phyloP scores from a whole-genome alignment of 1,140 invertebrate species.

The Epicauta chinensis region DNA sequence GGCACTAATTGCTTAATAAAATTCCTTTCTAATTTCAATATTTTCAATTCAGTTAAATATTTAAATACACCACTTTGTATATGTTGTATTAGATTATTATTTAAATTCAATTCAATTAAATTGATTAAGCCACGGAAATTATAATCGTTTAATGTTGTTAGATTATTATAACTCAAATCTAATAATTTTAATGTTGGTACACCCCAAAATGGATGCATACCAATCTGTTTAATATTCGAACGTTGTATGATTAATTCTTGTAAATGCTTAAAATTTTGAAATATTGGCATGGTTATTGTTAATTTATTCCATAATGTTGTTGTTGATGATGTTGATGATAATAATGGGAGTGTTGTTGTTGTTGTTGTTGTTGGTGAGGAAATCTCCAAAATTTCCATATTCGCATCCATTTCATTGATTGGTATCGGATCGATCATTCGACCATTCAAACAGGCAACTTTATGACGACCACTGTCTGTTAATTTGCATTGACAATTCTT shows the following conservation, averaged over 20 bases:
- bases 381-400: conserved; percentile 61
- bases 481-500: conserved; percentile 33
- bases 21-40: conserved; percentile 63
- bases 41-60: conserved; percentile 60
- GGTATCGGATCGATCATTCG: conserved; percentile 55
- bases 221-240: conserved; percentile 70
- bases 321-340: conserved; percentile 62
- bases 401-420: conserved; percentile 52
- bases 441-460: conserved; percentile 48
- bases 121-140: conserved; percentile 76
- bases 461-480: conserved; percentile 32
- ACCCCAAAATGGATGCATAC: conserved; percentile 74
- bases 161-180: conserved; percentile 68
- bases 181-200: conserved; percentile 59
- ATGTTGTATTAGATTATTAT: conserved; percentile 67
- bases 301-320: conserved; percentile 51
- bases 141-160: conserved; percentile 69
- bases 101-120: conserved; percentile 76
- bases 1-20: conserved; percentile 60
- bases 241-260: conserved; percentile 67
- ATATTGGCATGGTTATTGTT: conserved; percentile 65
- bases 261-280: conserved; percentile 59
- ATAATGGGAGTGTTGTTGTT: conserved; percentile 63
- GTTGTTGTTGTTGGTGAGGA: conserved; percentile 54
- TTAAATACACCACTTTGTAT: conserved; percentile 71